Base-by-base conservation (phyloP, 2,888 invertebrate species). In the Iphiclides podalirius region DNA sequence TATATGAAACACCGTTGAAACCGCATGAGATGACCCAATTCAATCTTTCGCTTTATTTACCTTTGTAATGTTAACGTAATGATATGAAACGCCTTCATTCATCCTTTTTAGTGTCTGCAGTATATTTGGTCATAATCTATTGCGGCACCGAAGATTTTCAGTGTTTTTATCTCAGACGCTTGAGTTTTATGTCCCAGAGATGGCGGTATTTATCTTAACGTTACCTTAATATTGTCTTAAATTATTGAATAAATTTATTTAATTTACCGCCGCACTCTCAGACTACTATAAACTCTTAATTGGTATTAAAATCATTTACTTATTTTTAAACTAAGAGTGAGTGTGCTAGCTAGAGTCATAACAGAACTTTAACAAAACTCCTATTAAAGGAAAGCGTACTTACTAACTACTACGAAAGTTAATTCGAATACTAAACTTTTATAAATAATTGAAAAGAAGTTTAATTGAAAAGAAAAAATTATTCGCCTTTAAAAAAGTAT, bases 11-110 rank as follows among this genome's bases (percentile, higher is more conserved):
- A 42, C 15, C 49, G 17, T 51, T 39, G 52, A 50, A 36, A 55
- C 50, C 53, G 50, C 58, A 57, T 57, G 54, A 55, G 43, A 53
- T 59, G 65, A 57, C 67, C 66, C 48, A 63, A 61, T 67, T 67
- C 45, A 56, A 51, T 57, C 40, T 54, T 36, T 57, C 43, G 51
- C 43, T 39, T 61, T 70, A 70, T 71, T 68, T 70, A 68, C 65
- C 60, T 63, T 59, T 61, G 54, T 56, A 54, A 63, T 62, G 65
- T 59, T 55, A 57, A 57, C 58, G 56, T 54, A 55, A 53, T 60
- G 65, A 65, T 65, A 50, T 48, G 48, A 43, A 50, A 37, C 51
- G 52, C 12, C 52, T 52, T 48, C 42, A 52, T 54, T 54, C 43
- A 48, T 46, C 48, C 31, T 39, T 49, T 50, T 50, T 50, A 36